Percentiles rank a stretch among this genome's conserved stretches.
phyloP scores from a whole-genome alignment of 2,113 vertebrate genomes.

The Cairina moschata region DNA sequence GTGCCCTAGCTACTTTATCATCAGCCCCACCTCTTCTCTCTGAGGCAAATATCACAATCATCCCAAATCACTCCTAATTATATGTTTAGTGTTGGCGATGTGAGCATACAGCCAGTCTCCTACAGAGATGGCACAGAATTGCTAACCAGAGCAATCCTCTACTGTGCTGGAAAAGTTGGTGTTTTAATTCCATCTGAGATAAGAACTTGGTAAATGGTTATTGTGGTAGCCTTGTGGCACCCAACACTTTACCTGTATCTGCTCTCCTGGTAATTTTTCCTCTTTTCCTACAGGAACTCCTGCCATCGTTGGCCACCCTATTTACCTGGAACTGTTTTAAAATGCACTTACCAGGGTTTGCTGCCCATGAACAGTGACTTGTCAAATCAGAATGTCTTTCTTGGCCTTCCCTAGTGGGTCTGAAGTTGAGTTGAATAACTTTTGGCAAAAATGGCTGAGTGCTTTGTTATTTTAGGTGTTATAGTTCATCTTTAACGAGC shows the following conservation, averaged over 20 bases:
- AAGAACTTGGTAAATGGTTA: background rate
- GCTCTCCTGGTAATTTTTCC: background rate
- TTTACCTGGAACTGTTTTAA: background rate
- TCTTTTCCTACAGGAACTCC: background rate
- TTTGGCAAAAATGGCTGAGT: background rate
- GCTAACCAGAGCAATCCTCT: background rate
- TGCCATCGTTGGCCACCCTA: background rate
- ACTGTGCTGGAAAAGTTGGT: background rate
- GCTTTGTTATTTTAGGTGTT: background rate
- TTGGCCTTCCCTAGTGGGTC: background rate
- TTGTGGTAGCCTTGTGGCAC: background rate
- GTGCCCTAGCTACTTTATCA: background rate
- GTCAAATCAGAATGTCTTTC: background rate
- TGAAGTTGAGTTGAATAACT: background rate
- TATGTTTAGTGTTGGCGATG: background rate
- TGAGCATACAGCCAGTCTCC: background rate
- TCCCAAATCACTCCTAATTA: background rate
- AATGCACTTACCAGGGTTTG: background rate
- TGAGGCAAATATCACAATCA: background rate
- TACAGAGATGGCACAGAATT: background rate
- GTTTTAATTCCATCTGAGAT: background rate
- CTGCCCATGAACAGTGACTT: background rate
- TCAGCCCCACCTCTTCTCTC: background rate
- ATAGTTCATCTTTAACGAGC: background rate
- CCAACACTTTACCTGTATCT: background rate